Evolutionary conservation across 2,113 vertebrate genomes (phyloP).

Genomic region (Elanus axillaris): DNA sequence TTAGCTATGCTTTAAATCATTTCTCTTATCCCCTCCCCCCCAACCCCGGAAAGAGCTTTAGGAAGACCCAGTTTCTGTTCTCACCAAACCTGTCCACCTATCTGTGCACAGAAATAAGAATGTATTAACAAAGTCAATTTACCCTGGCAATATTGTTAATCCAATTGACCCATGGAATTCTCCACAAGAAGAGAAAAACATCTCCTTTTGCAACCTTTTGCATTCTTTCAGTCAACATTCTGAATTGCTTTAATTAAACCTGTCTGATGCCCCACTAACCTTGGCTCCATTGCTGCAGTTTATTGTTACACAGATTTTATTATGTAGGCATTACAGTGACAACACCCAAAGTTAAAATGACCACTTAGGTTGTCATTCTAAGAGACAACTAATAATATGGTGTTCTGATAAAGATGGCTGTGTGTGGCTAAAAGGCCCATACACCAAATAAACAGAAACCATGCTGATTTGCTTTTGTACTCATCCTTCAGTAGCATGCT

Average conservation of each 20-base stretch:
- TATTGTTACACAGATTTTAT: background rate
- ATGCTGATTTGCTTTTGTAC: background rate
- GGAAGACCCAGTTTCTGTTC: background rate
- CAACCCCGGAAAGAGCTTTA: background rate
- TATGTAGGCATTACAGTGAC: background rate
- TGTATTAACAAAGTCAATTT: accelerated
- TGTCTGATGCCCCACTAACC: background rate
- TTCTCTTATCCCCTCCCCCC: too few relatives aligned
- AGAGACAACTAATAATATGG: background rate
- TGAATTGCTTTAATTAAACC: background rate
- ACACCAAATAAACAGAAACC: background rate
- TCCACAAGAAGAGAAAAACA: background rate
- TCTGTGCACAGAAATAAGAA: background rate
- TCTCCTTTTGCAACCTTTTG: background rate
- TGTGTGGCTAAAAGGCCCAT: background rate
- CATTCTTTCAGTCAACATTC: background rate
- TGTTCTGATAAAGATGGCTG: background rate
- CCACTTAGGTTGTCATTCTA: background rate
- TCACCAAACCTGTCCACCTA: background rate
- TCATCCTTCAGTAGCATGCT: background rate
- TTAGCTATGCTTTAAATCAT: background rate
- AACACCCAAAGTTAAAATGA: background rate
- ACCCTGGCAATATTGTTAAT: background rate
- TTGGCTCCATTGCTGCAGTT: background rate
- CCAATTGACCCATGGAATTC: background rate